Conservation (phyloP, 2,113 vertebrate species). For the Lophochroa leadbeateri region DNA sequence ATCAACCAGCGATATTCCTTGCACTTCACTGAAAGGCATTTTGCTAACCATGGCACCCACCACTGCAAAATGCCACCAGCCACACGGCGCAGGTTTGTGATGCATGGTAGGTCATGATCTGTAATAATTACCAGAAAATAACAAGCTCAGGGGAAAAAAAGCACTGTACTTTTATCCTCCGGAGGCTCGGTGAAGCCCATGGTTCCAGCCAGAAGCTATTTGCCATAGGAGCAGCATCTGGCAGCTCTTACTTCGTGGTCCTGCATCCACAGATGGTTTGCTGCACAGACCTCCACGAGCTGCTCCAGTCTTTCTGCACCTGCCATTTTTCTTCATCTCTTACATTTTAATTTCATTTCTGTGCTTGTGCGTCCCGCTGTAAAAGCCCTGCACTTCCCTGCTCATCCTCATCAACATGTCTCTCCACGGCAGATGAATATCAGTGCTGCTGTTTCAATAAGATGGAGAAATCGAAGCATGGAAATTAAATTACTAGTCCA, state of each 20-base stretch:
- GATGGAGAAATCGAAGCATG: conserved; percentile 41
- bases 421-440: not conserved
- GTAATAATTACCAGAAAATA: not conserved
- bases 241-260: not conserved
- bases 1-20: not conserved
- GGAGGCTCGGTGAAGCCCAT: not conserved
- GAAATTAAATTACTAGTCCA: conserved; percentile 41
- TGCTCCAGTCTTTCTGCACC: conserved; percentile 8
- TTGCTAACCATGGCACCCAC: not conserved
- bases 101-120: not conserved
- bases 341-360: conserved; percentile 17
- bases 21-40: not conserved
- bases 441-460: conserved; percentile 2
- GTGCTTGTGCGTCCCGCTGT: not conserved
- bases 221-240: not conserved
- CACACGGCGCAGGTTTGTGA: accelerated
- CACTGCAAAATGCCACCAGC: not conserved
- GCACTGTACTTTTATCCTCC: not conserved
- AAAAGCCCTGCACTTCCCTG: not conserved
- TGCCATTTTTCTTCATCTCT: conserved; percentile 15
- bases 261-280: not conserved
- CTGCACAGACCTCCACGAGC: not conserved
- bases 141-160: accelerated
- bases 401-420: not conserved
- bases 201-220: not conserved